Base-by-base conservation (phyloP, 1,140 invertebrate species). In the Ctenoplectra terminalis region DNA sequence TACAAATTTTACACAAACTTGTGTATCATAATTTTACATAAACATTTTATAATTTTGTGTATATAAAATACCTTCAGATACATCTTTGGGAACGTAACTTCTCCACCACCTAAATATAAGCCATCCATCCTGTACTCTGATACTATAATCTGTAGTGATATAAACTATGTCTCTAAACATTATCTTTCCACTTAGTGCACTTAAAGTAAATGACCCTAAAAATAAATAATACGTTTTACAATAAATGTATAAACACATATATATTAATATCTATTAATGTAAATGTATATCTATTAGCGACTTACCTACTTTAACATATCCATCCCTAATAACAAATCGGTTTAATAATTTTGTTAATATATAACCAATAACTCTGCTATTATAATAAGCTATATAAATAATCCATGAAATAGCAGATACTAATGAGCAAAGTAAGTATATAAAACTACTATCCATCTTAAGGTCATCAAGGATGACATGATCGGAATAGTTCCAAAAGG, bases 131-230 rank as follows among this genome's bases (percentile, higher is more conserved):
- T 99, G 98, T 82, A 99, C 96, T 87, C 98, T 95, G 54, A 99
- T 92, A 50, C 97, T 98, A 93, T 98, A 99, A 94, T 99, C 99
- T 94, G 98, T 97, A 64, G 97, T 99, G 56, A 99, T 97, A 88
- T 98, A 99, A 67, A 98, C 96, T 90, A 99, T 96, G 95, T 99
- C 98, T 85, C 98, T 95, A 94, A 99, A 99, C 99, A 99, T 99
- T 56, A 99, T 97, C 95, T 99, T 99, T 4, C 99, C 99, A 84
- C 98, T 98, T 82, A 99, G 94, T 40, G 98, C 97, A 94, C 98
- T 98, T 52, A 99, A 94, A 3, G 98, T 98, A 88, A 99, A 96
- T 23, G 99, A 99, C 81, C 98, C 98, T 98, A 91, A 46, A 95
- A 95, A 87, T 56, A 74, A 74, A 71, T 63, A 77, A 20, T 37